These are phyloP conservation scores for Hexactinellida sp. DNA, from an alignment of 37 sponge, comb jelly and placozoan genomes.

Conservation along the genomic window DNA sequence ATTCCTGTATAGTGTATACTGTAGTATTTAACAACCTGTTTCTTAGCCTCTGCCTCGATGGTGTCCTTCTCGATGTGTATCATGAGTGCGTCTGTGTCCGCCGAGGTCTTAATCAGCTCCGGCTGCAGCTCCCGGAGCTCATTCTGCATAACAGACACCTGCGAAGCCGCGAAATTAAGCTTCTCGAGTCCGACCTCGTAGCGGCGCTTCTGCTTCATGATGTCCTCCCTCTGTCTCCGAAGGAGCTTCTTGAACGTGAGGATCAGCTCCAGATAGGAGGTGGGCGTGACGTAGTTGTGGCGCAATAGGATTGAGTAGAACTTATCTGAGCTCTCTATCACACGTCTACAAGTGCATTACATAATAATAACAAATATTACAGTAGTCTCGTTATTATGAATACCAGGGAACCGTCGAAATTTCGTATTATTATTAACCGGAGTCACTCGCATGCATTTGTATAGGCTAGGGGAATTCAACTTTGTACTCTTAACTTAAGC, in stretches of 20 bases:
- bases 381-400: neutral
- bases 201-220: conserved; percentile 50
- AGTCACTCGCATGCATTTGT: too few relatives aligned
- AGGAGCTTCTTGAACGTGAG: conserved; percentile 83
- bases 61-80: conserved; percentile 96
- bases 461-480: too few relatives aligned
- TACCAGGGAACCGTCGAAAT: too few relatives aligned
- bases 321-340: conserved; percentile 25
- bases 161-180: conserved; percentile 89
- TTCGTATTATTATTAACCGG: too few relatives aligned
- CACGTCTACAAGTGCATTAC: neutral
- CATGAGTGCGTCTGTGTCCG: conserved; percentile 84
- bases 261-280: conserved; percentile 93
- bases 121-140: conserved; percentile 83
- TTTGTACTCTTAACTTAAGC: too few relatives aligned
- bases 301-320: conserved; percentile 68
- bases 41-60: conserved; percentile 94
- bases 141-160: conserved; percentile 92
- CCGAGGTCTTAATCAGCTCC: conserved; percentile 82
- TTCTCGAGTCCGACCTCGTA: conserved; percentile 86
- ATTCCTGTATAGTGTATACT: too few relatives aligned
- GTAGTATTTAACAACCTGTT: conserved; percentile 54
- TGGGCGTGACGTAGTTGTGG: conserved; percentile 94
- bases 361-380: neutral
- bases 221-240: conserved; percentile 49